These are phyloP conservation scores for Sciurus vulgaris DNA, from an alignment of 2,797 vertebrate genomes.

Conservation along the genomic window DNA sequence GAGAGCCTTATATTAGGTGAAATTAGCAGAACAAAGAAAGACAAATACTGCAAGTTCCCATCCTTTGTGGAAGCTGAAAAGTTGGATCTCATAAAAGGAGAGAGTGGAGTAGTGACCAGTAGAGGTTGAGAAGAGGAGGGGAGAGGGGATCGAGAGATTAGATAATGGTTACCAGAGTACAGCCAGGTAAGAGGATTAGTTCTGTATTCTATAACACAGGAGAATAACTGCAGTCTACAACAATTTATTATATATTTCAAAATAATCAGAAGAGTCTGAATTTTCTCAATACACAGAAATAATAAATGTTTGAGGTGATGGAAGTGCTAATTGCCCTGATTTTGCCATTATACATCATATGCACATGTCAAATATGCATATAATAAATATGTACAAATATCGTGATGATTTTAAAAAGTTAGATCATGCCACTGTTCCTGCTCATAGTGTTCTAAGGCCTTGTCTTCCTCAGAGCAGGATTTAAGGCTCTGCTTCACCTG, in stretches of 20 bases:
- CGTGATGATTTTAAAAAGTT: background rate
- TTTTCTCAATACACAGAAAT: background rate
- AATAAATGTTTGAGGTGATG: background rate
- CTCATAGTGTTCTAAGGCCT: background rate
- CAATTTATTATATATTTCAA: background rate
- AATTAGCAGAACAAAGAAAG: background rate
- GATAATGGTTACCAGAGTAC: background rate
- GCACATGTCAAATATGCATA: no score
- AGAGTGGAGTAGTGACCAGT: background rate
- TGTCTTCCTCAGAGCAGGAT: background rate
- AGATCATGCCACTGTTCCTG: background rate
- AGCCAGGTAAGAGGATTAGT: no score
- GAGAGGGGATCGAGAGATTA: background rate
- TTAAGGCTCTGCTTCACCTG: background rate
- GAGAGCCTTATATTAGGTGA: background rate
- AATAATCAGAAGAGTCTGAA: background rate
- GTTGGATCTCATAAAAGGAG: background rate
- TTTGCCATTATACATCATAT: background rate
- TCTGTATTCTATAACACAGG: background rate
- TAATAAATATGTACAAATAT: no score
- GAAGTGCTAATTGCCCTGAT: background rate
- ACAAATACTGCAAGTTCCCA: background rate
- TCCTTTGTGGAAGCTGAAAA: background rate
- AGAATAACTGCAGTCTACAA: background rate
- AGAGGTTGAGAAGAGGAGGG: background rate